Evolutionary conservation across 2,113 vertebrate species (phyloP).

Genomic region (Clarias batrachus): DNA sequence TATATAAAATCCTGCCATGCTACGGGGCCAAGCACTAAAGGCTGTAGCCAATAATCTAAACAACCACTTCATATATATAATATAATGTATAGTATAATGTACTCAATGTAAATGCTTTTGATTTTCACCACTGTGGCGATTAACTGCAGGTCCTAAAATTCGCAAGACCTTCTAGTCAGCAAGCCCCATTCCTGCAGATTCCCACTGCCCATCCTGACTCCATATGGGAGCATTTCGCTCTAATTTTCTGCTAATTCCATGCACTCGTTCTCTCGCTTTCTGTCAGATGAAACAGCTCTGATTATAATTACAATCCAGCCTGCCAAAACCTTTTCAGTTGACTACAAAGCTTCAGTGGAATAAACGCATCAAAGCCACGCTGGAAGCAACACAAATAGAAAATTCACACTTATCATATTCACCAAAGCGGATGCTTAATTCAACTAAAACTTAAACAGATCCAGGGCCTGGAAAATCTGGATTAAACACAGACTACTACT

Average conservation of each 20-base stretch:
- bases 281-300: constrained; percentile 39
- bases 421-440: not conserved
- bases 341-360: constrained; percentile 28
- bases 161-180: constrained; percentile 11
- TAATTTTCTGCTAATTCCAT: constrained; percentile 2
- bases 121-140: constrained; percentile 5
- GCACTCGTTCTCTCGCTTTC: constrained; percentile 6
- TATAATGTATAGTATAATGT: not conserved
- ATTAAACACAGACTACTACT: too few relatives aligned
- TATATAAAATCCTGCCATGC: not conserved
- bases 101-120: not conserved
- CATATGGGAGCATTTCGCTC: constrained; percentile 20
- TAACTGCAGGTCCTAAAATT: constrained; percentile 11
- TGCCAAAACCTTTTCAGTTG: constrained; percentile 23
- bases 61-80: not conserved
- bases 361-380: constrained; percentile 33
- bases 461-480: not conserved
- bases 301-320: constrained; percentile 29
- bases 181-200: constrained; percentile 24
- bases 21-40: not conserved
- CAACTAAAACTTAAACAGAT: not conserved
- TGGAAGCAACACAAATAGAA: constrained; percentile 10
- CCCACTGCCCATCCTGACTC: not conserved
- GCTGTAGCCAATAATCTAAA: not conserved
- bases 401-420: not conserved